phyloP scores from a whole-genome alignment of 2,888 invertebrate genomes.

The Abscondita cerata region DNA sequence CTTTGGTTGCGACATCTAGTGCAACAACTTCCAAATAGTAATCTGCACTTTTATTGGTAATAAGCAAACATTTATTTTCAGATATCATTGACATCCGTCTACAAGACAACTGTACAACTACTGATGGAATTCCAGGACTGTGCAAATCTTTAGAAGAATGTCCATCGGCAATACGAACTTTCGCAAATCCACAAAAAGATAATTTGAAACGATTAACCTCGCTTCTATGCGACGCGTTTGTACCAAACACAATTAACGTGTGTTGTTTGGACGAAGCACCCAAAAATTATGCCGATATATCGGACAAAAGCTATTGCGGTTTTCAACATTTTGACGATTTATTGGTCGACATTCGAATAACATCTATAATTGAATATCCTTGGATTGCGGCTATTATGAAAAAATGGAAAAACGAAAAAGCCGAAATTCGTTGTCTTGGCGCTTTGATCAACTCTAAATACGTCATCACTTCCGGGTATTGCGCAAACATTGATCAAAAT shows the following conservation, averaged over 20 bases:
- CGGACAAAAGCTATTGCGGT: background rate
- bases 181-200: background rate
- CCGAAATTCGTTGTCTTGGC: background rate
- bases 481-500: background rate
- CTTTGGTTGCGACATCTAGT: too few species aligned
- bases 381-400: background rate
- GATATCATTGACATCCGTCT: background rate
- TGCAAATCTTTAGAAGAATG: slow-evolving; percentile 4
- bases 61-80: background rate
- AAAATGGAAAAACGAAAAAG: background rate
- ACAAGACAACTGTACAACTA: background rate
- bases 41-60: too few species aligned
- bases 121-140: background rate
- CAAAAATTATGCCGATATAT: background rate
- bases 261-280: background rate
- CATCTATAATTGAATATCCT: slow-evolving; percentile 3
- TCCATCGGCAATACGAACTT: background rate
- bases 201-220: background rate
- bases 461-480: background rate
- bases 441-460: background rate
- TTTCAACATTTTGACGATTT: slow-evolving; percentile 2
- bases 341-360: background rate
- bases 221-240: background rate
- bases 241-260: background rate
- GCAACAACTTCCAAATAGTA: too few species aligned